phyloP scores from a whole-genome alignment of 2,797 vertebrate genomes.

The Pseudomugil gertrudae region DNA sequence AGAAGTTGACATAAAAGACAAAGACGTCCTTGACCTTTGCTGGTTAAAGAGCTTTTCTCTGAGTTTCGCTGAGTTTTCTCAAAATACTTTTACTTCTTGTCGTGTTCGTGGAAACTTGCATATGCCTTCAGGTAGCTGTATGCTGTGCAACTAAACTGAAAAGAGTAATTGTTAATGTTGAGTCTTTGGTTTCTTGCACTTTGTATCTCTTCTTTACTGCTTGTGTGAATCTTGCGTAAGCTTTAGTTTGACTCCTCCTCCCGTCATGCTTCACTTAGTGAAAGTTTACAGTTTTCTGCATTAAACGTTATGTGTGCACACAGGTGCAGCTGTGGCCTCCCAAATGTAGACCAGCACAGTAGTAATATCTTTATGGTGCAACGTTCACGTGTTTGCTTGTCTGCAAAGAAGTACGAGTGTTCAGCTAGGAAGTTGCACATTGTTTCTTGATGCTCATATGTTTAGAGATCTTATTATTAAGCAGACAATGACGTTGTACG shows the following conservation, averaged over 20 bases:
- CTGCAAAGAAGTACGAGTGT: constrained; percentile 25
- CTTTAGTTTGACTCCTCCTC: constrained; percentile 41
- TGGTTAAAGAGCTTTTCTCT: background rate
- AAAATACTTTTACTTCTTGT: constrained; percentile 7
- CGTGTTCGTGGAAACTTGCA: background rate
- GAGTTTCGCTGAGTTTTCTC: too few relatives aligned
- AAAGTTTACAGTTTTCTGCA: constrained; percentile 68
- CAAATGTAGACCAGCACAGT: constrained; percentile 66
- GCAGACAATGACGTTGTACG: too few relatives aligned
- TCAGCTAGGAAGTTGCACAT: constrained; percentile 4
- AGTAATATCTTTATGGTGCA: constrained; percentile 59
- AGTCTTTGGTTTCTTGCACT: constrained; percentile 8
- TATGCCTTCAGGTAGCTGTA: background rate
- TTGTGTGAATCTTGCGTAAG: constrained; percentile 65
- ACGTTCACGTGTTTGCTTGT: constrained; percentile 41
- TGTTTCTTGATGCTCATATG: background rate
- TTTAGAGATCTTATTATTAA: too few relatives aligned
- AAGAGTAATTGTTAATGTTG: constrained; percentile 21
- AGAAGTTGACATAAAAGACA: constrained; percentile 45
- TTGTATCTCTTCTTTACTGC: constrained; percentile 29
- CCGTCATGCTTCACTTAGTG: constrained; percentile 73
- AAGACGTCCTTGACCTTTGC: constrained; percentile 47
- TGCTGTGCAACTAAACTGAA: constrained; percentile 3
- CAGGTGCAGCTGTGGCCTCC: constrained; percentile 70
- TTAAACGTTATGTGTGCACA: constrained; percentile 67